phyloP scores from a whole-genome alignment of 2,797 vertebrate species.

The Spea hammondii region DNA sequence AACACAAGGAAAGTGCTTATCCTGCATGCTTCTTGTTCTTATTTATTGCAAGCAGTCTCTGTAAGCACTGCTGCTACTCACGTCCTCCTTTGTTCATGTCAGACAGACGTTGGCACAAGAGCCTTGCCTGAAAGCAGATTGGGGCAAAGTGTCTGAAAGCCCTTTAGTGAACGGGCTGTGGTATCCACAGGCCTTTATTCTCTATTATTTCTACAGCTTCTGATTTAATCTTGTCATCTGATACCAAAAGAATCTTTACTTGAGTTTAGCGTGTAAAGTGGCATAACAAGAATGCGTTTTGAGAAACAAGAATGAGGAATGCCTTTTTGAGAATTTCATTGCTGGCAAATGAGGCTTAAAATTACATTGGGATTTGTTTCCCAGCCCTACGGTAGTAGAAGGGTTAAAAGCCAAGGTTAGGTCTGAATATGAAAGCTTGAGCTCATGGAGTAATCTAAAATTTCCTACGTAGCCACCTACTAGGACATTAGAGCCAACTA shows the following conservation, averaged over 20 bases:
- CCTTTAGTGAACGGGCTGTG: not conserved
- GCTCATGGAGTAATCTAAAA: too few species aligned
- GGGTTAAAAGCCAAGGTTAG: too few species aligned
- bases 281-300: not conserved
- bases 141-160: constrained; percentile 26
- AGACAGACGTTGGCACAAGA: constrained; percentile 25
- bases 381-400: too few species aligned
- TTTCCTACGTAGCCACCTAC: too few species aligned
- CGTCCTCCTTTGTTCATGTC: constrained; percentile 25
- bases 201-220: not conserved
- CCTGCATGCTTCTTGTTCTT: constrained; percentile 9
- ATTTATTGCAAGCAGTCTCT: constrained; percentile 37
- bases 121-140: constrained; percentile 16
- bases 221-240: not conserved
- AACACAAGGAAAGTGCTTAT: constrained; percentile 23
- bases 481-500: too few species aligned
- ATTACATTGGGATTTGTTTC: too few species aligned
- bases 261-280: not conserved
- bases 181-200: not conserved
- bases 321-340: not conserved
- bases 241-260: not conserved
- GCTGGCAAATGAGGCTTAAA: too few species aligned
- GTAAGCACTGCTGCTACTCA: constrained; percentile 16
- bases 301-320: not conserved
- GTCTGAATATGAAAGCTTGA: too few species aligned